Base-by-base conservation (phyloP, 2,888 invertebrate genomes). In the Lysandra bellargus region DNA sequence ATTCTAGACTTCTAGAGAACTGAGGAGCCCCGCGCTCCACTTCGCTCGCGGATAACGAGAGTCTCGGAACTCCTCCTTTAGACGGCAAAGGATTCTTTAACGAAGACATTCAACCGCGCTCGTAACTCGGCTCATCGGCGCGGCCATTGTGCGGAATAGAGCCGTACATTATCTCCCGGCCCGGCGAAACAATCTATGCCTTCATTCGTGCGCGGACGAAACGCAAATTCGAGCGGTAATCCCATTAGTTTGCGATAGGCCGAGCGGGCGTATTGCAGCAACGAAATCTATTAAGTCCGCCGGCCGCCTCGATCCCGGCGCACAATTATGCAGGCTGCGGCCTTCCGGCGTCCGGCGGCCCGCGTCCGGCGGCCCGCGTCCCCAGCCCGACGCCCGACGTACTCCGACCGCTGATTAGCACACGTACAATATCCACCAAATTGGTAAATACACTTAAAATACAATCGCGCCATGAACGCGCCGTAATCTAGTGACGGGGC, bases 381-480 rank as follows among this genome's bases (percentile, higher is more conserved):
- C 91, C 88, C 91, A 88, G 9, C 14, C 53, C 57, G 57, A 57
- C 57, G 84, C 86, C 87, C 88, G 86, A 85, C 89, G 88, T 88
- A 89, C 88, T 87, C 88, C 86, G 88, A 90, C 88, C 90, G 88
- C 90, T 90, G 92, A 93, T 94, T 93, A 93, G 89, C 90, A 87
- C 92, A 94, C 95, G 94, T 94, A 95, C 95, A 94, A 95, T 95
- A 95, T 92, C 95, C 90, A 90, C 91, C 94, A 95, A 95, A 95
- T 95, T 95, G 95, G 95, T 95, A 95, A 95, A 95, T 95, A 95
- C 95, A 95, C 95, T 95, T 95, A 95, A 95, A 95, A 95, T 94
- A 95, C 95, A 94, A 94, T 95, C 94, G 95, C 90, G 91, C 90
- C 88, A 90, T 92, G 90, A 92, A 93, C 91, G 93, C 91, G 89